Conservation (phyloP, 2,113 vertebrate genomes). For the Aviceda subcristata region DNA sequence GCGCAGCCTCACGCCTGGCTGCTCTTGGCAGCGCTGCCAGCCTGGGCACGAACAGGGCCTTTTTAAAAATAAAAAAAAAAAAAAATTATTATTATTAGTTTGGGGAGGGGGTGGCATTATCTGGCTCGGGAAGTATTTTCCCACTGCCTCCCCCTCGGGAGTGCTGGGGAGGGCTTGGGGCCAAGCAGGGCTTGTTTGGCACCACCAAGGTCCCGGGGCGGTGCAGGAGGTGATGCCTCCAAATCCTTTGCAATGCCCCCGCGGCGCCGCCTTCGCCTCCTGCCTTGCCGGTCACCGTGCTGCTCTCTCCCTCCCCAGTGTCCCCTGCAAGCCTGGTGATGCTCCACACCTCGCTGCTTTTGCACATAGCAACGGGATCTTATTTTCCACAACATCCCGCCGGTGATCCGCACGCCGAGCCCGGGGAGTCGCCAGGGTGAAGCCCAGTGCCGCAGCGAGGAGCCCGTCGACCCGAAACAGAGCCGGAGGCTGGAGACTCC, state of each 20-base stretch:
- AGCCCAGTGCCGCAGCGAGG: slow-evolving; percentile 55
- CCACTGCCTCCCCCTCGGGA: background rate
- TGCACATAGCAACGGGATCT: slow-evolving; percentile 80
- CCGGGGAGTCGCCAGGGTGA: background rate
- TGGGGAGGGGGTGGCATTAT: background rate
- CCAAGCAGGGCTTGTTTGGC: background rate
- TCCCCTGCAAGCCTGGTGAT: slow-evolving; percentile 99
- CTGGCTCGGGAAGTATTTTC: background rate
- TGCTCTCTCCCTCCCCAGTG: slow-evolving; percentile 77
- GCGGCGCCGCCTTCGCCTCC: background rate
- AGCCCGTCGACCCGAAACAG: background rate
- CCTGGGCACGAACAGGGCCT: background rate
- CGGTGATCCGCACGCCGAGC: slow-evolving; percentile 39
- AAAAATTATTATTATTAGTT: background rate
- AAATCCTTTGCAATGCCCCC: rapidly evolving
- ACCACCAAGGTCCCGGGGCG: rapidly evolving
- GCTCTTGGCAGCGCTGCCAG: background rate
- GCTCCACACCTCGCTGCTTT: slow-evolving; percentile 75
- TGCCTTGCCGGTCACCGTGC: background rate
- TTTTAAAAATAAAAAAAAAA: too few relatives aligned
- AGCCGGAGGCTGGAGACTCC: background rate
- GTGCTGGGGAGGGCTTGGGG: background rate
- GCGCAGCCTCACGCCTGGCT: background rate
- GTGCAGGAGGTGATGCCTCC: background rate
- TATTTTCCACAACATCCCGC: slow-evolving; percentile 76